phyloP scores from a whole-genome alignment of 2,113 vertebrate genomes.

The Hystrix brachyura region DNA sequence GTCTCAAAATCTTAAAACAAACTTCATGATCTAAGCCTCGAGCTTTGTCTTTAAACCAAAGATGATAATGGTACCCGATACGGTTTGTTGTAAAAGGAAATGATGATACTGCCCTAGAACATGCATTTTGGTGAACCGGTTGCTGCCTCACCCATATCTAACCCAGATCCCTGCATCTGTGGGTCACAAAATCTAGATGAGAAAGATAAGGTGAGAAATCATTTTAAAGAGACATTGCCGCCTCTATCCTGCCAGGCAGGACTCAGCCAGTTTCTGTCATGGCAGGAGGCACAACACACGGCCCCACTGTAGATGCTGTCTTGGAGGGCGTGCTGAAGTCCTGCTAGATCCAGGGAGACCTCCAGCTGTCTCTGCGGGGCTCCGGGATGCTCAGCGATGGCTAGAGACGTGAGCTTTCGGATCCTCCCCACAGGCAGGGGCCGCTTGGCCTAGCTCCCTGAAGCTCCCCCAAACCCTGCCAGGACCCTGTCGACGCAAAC shows the following conservation, averaged over 20 bases:
- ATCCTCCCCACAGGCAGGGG: too few species aligned
- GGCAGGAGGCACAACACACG: not conserved
- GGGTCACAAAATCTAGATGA: too few species aligned
- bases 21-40: not conserved
- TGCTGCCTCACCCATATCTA: not conserved
- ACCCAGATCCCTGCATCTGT: not conserved
- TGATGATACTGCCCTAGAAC: not conserved
- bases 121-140: not conserved
- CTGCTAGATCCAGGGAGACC: not conserved
- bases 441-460: accelerated
- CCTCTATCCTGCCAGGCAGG: not conserved
- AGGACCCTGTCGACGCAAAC: not conserved
- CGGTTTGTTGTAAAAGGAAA: not conserved
- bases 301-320: not conserved
- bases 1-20: not conserved
- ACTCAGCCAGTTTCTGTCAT: too few species aligned
- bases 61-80: not conserved
- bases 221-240: not conserved
- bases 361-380: accelerated
- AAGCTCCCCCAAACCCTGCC: not conserved
- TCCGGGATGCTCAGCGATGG: not conserved
- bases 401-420: accelerated
- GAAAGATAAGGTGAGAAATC: not conserved
- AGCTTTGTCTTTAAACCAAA: not conserved
- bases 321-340: not conserved